Evolutionary conservation across 2,113 vertebrate species (phyloP).

Genomic region (Campylomormyrus tamandua): DNA sequence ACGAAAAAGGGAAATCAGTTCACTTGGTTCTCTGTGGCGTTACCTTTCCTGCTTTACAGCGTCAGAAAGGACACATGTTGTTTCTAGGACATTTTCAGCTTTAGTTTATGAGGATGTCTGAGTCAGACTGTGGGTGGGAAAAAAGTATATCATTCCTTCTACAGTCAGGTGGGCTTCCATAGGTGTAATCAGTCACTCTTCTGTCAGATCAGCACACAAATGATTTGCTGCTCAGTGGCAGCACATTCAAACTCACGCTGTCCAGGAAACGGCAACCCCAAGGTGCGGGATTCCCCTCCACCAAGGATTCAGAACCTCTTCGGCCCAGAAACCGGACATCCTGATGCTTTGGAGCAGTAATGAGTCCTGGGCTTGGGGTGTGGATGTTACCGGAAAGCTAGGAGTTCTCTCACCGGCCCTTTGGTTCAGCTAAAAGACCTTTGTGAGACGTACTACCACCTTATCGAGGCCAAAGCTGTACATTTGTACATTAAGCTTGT

Average conservation of each 20-base stretch:
- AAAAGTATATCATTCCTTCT: neutral
- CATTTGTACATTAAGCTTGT: neutral
- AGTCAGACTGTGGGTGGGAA: neutral
- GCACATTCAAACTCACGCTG: neutral
- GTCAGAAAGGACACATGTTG: neutral
- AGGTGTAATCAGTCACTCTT: neutral
- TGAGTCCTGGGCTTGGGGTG: neutral
- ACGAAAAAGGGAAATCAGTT: neutral
- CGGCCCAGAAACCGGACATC: neutral
- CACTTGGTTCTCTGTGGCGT: neutral
- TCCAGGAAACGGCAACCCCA: neutral
- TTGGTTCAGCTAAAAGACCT: neutral
- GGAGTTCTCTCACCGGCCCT: neutral
- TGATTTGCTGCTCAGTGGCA: neutral
- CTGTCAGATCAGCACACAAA: neutral
- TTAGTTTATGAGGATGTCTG: neutral
- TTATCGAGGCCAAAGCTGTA: neutral
- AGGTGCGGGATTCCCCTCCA: neutral
- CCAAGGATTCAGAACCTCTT: neutral
- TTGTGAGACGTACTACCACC: neutral
- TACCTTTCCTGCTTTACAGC: neutral
- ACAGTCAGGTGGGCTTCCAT: neutral
- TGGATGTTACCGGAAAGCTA: neutral
- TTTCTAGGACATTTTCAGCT: neutral
- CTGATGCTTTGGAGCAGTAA: neutral